A percentile compares a stretch with the other conserved stretches of the same genome.
Evolutionary conservation across 2,113 vertebrate genomes (phyloP).

Genomic region (Chaetorhynchus papuensis): DNA sequence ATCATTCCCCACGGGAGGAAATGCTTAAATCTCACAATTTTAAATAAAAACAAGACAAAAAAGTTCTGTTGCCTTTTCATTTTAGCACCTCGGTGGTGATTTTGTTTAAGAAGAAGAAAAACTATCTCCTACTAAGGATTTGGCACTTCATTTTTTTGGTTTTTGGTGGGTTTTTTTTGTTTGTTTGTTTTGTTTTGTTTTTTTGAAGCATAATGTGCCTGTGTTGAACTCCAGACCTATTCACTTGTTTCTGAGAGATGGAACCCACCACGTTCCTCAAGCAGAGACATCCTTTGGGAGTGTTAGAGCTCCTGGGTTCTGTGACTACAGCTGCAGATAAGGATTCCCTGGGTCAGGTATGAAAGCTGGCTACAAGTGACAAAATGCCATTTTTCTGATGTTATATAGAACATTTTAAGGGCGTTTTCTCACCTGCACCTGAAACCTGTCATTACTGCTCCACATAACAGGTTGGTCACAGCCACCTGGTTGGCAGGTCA

Average conservation of each 20-base stretch:
- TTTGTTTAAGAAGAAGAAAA: not conserved
- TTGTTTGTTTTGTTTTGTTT: no score
- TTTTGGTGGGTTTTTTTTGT: no score
- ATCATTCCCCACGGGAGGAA: not conserved
- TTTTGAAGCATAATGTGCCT: not conserved
- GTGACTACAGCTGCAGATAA: not conserved
- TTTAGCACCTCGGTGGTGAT: not conserved
- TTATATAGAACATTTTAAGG: not conserved
- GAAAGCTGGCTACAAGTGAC: not conserved
- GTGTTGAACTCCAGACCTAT: not conserved
- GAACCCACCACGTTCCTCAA: not conserved
- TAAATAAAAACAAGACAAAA: not conserved
- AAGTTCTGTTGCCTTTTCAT: not conserved
- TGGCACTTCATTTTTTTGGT: not conserved
- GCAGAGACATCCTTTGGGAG: not conserved
- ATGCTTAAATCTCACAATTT: not conserved
- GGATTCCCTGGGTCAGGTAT: not conserved
- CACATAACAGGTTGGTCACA: not conserved
- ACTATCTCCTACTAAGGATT: not conserved
- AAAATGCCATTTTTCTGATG: not conserved
- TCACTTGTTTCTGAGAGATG: not conserved
- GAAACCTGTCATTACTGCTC: not conserved
- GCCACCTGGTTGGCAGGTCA: not conserved
- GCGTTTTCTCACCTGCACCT: not conserved
- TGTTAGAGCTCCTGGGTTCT: not conserved